Evolutionary conservation across 1,140 invertebrate genomes (phyloP), one percentile per base, ranked within the genome.

Genomic region (Oreohelix idahoensis): DNA sequence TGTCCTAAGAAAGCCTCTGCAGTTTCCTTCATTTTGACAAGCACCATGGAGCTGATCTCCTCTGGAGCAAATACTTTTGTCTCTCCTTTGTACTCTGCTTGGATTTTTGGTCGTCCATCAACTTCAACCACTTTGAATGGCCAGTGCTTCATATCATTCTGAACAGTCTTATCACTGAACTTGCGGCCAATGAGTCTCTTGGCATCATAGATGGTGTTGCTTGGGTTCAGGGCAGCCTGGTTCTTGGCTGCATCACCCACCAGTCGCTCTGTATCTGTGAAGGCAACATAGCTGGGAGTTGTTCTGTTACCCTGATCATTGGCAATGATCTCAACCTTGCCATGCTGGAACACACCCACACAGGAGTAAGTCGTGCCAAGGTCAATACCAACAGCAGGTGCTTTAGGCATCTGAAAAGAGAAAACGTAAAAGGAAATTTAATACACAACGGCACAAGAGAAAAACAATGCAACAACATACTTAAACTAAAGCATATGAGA

Each of bases 91-190:
- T 96, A 98, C 86, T 95, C 94, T 53, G 92, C 92, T 94, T 95
- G 86, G 96, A 97, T 93, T 96, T 98, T 92, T 94, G 93, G 97
- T 63, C 89, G 89, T 17, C 84, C 84, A 45, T 83, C 85, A 39
- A 88, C 87, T 80, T 90, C 89, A 26, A 89, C 82, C 32, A 91
- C 87, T 71, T 86, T 88, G 93, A 99, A 99, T 1, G 98, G 92
- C 93, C 97, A 99, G 92, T 98, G 97, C 83, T 93, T 98, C 96
- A 98, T 98, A 90, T 99, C 98, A 15, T 58, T 84, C 83, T 85
- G 84, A 29, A 85, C 82, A 29, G 77, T 80, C 36, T 36, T 73
- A 70, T 85, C 84, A 11, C 49, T 69, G 49, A 84, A 85, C 58
- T 83, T 74, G 39, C 84, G 79, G 8, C 84, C 84, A 32, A 85